phyloP scores from a whole-genome alignment of 2,888 invertebrate species.

The Sycophila texana region DNA sequence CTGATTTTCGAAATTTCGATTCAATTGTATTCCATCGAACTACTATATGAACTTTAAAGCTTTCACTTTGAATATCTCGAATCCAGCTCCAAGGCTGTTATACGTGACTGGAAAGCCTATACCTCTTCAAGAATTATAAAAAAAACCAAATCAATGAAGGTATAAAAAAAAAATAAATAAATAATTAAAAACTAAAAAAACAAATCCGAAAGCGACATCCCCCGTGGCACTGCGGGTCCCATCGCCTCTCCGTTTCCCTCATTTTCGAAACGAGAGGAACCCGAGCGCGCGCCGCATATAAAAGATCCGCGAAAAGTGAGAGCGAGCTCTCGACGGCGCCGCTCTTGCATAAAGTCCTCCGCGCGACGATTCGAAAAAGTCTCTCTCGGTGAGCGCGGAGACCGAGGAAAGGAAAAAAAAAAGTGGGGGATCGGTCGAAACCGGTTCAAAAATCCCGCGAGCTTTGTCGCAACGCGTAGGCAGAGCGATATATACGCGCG shows the following conservation, averaged over 20 bases:
- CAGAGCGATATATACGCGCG: not conserved
- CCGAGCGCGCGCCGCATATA: not conserved
- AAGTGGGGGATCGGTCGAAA: not conserved
- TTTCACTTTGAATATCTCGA: no score
- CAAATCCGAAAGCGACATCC: not conserved
- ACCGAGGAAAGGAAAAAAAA: not conserved
- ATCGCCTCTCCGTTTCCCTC: not conserved
- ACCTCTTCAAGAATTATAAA: no score
- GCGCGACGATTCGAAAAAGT: constrained; percentile 17
- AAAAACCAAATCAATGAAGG: no score
- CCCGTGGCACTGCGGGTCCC: not conserved
- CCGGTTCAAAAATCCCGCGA: constrained; percentile 18
- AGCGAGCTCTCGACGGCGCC: constrained; percentile 13
- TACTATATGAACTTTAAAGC: no score
- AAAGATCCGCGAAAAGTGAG: constrained; percentile 36
- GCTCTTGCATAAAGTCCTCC: constrained; percentile 43
- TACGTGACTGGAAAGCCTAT: no score
- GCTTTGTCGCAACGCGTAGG: constrained; percentile 17
- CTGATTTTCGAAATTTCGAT: no score
- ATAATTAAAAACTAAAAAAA: no score
- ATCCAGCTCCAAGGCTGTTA: no score
- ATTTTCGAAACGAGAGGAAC: constrained; percentile 25
- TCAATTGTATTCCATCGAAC: no score
- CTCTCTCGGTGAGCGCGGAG: not conserved
- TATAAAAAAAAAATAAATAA: no score